These are phyloP conservation scores for Laupala kohalensis DNA, from an alignment of 1,140 invertebrate species.

Conservation along the genomic window DNA sequence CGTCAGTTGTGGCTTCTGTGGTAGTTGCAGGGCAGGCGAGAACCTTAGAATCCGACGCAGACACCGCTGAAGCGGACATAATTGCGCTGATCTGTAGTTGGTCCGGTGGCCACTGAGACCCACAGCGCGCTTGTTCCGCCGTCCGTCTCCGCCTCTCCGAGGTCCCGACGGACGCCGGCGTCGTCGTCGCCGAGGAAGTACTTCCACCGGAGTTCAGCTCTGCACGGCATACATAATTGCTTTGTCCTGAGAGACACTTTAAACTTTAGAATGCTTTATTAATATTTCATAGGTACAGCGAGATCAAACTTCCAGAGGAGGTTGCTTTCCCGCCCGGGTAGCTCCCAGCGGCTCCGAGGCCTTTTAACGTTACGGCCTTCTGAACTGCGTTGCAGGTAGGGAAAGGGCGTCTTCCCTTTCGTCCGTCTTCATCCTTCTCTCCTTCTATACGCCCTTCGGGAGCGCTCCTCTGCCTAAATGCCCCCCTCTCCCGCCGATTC, in stretches of 20 bases:
- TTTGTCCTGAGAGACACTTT: conserved; percentile 15
- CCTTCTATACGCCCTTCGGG: neutral
- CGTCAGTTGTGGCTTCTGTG: too few relatives aligned
- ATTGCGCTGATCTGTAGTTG: neutral
- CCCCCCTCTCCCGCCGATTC: neutral
- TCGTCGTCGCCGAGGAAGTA: neutral
- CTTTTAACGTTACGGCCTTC: neutral
- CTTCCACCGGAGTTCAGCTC: neutral
- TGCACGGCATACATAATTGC: conserved; percentile 14
- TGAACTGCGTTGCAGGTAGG: neutral
- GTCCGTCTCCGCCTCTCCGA: neutral
- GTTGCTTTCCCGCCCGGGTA: neutral
- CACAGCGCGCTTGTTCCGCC: neutral
- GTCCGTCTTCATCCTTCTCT: too few relatives aligned
- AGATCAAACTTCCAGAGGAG: neutral
- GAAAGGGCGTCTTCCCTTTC: neutral
- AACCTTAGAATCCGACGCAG: neutral
- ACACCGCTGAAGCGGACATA: neutral
- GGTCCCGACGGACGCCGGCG: neutral
- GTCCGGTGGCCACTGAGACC: neutral
- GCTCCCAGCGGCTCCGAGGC: neutral
- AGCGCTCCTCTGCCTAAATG: neutral
- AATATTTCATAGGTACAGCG: conserved; percentile 10
- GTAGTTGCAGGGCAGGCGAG: neutral
- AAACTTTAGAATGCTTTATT: conserved; percentile 13